Evolutionary conservation across 2,888 invertebrate genomes (phyloP), one percentile per base, ranked within the genome.

Genomic region (Melitaea athalia): DNA sequence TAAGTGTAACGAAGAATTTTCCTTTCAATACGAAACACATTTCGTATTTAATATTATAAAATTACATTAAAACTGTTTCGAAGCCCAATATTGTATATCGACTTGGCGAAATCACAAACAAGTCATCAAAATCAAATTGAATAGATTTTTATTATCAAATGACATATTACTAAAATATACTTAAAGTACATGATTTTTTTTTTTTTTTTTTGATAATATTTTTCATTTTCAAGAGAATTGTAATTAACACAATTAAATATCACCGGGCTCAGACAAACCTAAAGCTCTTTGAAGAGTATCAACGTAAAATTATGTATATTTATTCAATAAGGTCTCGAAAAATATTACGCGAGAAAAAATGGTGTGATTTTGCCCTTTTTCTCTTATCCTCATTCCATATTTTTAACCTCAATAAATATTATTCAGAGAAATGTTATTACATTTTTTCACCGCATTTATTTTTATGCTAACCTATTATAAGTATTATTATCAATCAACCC

Each of bases 281-380:
- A 69, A 69, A 72, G 64, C 68, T 59, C 33, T 64, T 70, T 64
- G 55, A 50, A 66, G 61, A 60, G 63, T 70, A 70, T 70, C 72
- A 71, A 67, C 66, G 38, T 42, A 67, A 70, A 71, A 68, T 71
- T 72, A 74, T 74, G 74, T 74, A 71, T 72, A 74, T 72, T 74
- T 74, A 72, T 74, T 74, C 74, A 71, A 72, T 74, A 71, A 72
- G 64, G 67, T 63, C 63, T 62, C 61, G 64, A 72, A 74, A 64
- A 71, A 69, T 72, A 63, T 69, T 65, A 67, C 63, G 64, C 63
- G 68, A 63, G 63, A 61, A 68, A 67, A 71, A 69, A 65, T 66
- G 52, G 49, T 66, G 64, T 66, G 45, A 67, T 60, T 70, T 69
- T 53, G 52, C 63, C 64, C 38, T 60, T 71, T 64, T 62, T 42